phyloP scores from a whole-genome alignment of 2,113 vertebrate species.

The Corythaeola cristata region DNA sequence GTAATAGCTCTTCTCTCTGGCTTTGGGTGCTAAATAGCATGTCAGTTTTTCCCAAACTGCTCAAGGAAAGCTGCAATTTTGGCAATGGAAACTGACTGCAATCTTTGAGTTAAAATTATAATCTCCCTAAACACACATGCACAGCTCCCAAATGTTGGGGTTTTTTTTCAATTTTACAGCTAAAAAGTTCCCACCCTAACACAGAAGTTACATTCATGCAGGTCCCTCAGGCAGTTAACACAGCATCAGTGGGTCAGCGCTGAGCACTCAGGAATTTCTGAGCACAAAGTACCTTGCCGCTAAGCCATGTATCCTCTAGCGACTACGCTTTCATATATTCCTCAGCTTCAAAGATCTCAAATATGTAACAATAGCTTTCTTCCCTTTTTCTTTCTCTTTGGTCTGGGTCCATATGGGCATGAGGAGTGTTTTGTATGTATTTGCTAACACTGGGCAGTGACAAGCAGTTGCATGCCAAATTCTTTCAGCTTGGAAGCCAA shows the following conservation, averaged over 20 bases:
- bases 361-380: fast-evolving
- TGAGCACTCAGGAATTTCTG: not conserved
- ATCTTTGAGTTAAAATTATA: not conserved
- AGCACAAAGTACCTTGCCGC: not conserved
- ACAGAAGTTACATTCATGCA: fast-evolving
- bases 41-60: not conserved
- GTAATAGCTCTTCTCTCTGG: not conserved
- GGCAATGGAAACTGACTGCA: not conserved
- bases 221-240: not conserved
- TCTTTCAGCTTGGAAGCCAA: not conserved
- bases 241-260: not conserved
- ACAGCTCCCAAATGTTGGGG: not conserved
- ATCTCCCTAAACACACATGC: not conserved
- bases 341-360: not conserved
- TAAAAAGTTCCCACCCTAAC: not conserved
- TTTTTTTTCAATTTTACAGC: not conserved
- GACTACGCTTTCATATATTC: not conserved
- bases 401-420: not conserved
- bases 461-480: not conserved
- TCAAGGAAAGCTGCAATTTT: not conserved
- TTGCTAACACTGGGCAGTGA: not conserved
- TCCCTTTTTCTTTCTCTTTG: not conserved
- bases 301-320: fast-evolving
- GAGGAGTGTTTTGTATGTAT: not conserved
- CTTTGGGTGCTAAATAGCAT: not conserved